A percentile compares a stretch with the other conserved stretches of the same genome.
Evolutionary conservation across 2,888 invertebrate genomes (phyloP).

Genomic region (Eupithecia exiguata): DNA sequence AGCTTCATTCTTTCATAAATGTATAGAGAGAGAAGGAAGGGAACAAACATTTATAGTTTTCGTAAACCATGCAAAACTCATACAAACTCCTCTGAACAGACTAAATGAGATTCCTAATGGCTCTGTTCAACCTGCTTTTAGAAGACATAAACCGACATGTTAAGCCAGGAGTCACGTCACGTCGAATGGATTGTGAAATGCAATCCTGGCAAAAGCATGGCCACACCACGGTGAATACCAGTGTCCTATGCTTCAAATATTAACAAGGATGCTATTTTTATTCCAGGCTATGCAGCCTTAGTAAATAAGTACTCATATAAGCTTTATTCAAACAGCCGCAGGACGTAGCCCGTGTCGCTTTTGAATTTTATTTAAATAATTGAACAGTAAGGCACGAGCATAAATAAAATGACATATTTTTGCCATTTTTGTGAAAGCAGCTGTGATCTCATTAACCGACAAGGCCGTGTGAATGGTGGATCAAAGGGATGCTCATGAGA

Average conservation of each 20-base stretch:
- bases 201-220: background rate
- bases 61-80: background rate
- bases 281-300: background rate
- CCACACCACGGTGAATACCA: background rate
- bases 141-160: background rate
- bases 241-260: background rate
- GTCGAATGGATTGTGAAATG: background rate
- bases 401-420: slow-evolving; percentile 12
- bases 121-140: background rate
- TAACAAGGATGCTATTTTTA: background rate
- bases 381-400: background rate
- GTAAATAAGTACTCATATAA: background rate
- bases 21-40: background rate
- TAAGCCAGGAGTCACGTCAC: background rate
- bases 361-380: slow-evolving; percentile 3
- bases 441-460: slow-evolving; percentile 66
- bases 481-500: slow-evolving; percentile 75
- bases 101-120: background rate
- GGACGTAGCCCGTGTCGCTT: background rate
- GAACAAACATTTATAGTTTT: background rate
- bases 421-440: slow-evolving; percentile 52
- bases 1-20: no score
- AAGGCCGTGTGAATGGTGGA: slow-evolving; percentile 66
- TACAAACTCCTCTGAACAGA: background rate
- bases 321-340: background rate